Percentiles rank a stretch among this genome's conserved stretches.
Conservation (phyloP, 2,797 vertebrate species). For the Dicrostonyx torquatus region DNA sequence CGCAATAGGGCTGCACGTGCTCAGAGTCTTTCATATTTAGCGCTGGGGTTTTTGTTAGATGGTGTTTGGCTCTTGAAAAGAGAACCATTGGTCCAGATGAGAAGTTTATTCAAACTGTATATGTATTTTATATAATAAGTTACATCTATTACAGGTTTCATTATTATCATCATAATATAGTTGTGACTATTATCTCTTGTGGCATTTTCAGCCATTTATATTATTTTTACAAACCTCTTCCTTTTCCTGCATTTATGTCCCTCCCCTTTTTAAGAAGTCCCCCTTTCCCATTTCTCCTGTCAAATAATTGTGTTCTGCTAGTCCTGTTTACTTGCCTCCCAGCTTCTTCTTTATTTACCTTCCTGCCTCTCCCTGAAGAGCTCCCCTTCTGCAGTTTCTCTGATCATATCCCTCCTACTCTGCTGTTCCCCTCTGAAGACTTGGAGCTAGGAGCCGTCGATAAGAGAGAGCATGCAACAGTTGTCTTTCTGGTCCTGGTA, state of each 20-base stretch:
- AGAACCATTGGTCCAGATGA: neutral
- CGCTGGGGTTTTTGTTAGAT: neutral
- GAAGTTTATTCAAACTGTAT: neutral
- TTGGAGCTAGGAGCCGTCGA: neutral
- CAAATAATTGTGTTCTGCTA: neutral
- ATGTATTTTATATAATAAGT: neutral
- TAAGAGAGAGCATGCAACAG: neutral
- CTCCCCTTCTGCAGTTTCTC: too few relatives aligned
- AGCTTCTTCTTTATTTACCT: neutral
- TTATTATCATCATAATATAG: neutral
- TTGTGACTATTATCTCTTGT: too few relatives aligned
- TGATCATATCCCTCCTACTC: neutral
- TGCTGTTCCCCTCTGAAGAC: too few relatives aligned
- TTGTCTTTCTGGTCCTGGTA: neutral
- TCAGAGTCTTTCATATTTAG: neutral
- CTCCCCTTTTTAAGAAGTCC: neutral
- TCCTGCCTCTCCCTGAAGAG: neutral
- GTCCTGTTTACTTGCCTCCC: neutral
- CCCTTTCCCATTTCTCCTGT: too few relatives aligned
- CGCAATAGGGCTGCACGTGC: neutral
- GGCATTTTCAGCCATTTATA: neutral
- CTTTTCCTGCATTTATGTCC: too few relatives aligned
- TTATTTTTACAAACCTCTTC: neutral
- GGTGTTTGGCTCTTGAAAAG: neutral
- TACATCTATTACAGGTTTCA: neutral